Evolutionary conservation across 2,888 invertebrate genomes (phyloP).

Genomic region (Agrochola litura): DNA sequence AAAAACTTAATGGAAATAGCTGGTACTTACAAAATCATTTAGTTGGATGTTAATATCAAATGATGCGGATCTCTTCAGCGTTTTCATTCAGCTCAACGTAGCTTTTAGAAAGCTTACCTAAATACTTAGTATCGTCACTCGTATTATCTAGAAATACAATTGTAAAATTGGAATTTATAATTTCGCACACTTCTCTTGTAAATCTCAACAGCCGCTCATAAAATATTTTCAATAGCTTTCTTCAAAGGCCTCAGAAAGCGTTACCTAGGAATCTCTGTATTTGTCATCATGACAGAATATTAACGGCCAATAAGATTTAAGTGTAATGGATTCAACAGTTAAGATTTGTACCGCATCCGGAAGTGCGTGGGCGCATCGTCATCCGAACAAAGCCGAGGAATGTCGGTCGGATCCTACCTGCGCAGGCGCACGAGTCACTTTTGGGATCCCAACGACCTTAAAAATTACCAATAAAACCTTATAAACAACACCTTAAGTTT

Average conservation of each 20-base stretch:
- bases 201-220: conserved; percentile 10
- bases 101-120: not conserved
- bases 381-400: conserved; percentile 84
- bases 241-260: conserved; percentile 20
- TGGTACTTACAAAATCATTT: not conserved
- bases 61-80: not conserved
- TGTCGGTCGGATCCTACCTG: conserved; percentile 83
- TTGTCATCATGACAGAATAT: conserved; percentile 65
- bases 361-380: conserved; percentile 83
- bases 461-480: conserved; percentile 42
- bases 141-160: not conserved
- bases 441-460: conserved; percentile 25
- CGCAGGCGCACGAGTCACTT: conserved; percentile 74
- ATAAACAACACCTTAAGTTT: conserved; percentile 20
- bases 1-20: not conserved
- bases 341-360: conserved; percentile 82
- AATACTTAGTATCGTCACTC: not conserved
- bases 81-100: not conserved
- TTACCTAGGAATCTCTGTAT: conserved; percentile 39
- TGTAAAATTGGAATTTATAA: not conserved
- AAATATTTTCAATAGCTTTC: conserved; percentile 24
- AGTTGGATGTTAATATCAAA: not conserved
- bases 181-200: not conserved
- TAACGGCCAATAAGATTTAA: conserved; percentile 73
- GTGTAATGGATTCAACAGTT: conserved; percentile 69